phyloP scores from a whole-genome alignment of 2,888 invertebrate genomes.

The Osmoderma eremita region DNA sequence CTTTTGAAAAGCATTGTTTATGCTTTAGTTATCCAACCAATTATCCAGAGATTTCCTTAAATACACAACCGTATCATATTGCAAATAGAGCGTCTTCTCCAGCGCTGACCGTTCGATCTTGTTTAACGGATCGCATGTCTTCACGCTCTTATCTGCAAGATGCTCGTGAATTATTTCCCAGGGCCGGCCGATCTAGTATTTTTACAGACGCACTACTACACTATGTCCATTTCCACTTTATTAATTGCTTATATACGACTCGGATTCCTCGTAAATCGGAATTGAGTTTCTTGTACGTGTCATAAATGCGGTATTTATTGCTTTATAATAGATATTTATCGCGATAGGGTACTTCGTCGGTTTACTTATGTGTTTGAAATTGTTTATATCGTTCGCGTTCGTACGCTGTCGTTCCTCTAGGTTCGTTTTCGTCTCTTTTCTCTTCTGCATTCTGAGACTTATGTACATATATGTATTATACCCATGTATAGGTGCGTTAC shows the following conservation, averaged over 20 bases:
- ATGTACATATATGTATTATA: background rate
- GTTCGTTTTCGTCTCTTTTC: conserved; percentile 23
- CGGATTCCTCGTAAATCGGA: conserved; percentile 57
- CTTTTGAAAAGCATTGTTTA: too few species aligned
- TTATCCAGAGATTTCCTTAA: too few species aligned
- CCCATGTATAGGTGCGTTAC: background rate
- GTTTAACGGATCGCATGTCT: conserved; percentile 33
- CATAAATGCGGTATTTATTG: conserved; percentile 61
- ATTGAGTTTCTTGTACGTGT: conserved; percentile 60
- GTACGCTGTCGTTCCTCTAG: conserved; percentile 1
- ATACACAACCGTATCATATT: too few species aligned
- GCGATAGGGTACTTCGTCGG: conserved; percentile 48
- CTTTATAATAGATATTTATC: conserved; percentile 63
- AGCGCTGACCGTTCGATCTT: too few species aligned
- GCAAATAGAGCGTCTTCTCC: too few species aligned
- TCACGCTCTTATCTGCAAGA: conserved; percentile 26
- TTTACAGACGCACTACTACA: conserved; percentile 40
- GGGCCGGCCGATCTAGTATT: conserved; percentile 29
- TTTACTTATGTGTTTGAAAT: conserved; percentile 50
- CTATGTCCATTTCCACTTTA: conserved; percentile 51
- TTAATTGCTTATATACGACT: conserved; percentile 56
- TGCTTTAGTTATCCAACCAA: too few species aligned
- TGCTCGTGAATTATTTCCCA: conserved; percentile 29
- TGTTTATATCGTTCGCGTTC: conserved; percentile 43
- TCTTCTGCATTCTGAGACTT: conserved; percentile 21